These are phyloP conservation scores for Dipodomys merriami DNA, from an alignment of 2,113 vertebrate genomes.

Conservation along the genomic window DNA sequence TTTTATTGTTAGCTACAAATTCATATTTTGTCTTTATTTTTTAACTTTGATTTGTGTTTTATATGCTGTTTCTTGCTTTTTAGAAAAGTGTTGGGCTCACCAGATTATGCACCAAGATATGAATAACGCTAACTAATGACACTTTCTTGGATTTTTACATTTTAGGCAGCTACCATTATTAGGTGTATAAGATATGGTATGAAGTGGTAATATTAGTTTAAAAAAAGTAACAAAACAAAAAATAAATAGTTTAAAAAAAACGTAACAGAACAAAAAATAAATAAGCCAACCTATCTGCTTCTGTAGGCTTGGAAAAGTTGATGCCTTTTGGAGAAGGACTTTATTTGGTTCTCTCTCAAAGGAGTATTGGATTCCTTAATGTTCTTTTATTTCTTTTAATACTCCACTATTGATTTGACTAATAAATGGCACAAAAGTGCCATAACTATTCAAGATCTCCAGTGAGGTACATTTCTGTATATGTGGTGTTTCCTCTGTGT, in stretches of 20 bases:
- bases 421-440: not conserved
- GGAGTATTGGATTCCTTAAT: not conserved
- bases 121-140: not conserved
- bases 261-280: too few relatives aligned
- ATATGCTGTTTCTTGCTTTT: not conserved
- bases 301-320: not conserved
- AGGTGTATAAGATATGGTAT: not conserved
- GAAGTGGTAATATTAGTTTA: not conserved
- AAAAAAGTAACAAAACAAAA: not conserved
- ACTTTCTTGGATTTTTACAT: not conserved
- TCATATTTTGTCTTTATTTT: not conserved
- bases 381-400: constrained; percentile 20
- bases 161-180: not conserved
- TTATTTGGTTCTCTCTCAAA: not conserved
- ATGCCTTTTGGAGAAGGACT: not conserved
- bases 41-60: not conserved
- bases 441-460: not conserved
- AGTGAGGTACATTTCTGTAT: not conserved
- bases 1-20: not conserved
- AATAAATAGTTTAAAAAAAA: not conserved
- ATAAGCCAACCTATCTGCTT: not conserved
- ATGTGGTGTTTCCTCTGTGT: not conserved
- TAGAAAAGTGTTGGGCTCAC: not conserved
- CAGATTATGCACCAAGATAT: not conserved
- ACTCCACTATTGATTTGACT: not conserved